A percentile compares a stretch with the other conserved stretches of the same genome.
Conservation (phyloP, 1,140 invertebrate genomes). For the Drosophila trapezifrons region DNA sequence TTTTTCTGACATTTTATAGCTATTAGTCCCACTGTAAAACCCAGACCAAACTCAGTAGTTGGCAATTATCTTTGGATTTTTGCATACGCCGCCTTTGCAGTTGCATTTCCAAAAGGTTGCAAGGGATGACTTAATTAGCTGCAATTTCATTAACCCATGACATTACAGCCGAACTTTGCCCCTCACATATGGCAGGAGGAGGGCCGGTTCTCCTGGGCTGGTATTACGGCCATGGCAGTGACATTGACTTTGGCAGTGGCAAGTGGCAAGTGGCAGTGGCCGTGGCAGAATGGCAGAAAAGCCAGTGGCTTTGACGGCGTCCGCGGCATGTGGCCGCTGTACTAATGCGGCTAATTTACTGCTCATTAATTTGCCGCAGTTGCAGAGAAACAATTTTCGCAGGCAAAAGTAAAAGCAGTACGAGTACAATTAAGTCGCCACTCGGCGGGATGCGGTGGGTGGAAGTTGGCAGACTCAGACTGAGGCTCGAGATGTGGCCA, state of each 20-base stretch:
- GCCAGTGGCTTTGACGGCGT: conserved; percentile 30
- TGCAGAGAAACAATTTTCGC: conserved; percentile 71
- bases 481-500: conserved; percentile 46
- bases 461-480: conserved; percentile 4
- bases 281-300: conserved; percentile 24
- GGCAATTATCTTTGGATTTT: conserved; percentile 22
- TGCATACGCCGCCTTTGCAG: conserved; percentile 24
- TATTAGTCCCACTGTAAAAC: conserved; percentile 36
- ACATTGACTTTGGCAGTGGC: conserved; percentile 11
- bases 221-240: conserved; percentile 2
- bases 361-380: conserved; percentile 78
- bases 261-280: not conserved
- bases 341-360: conserved; percentile 80
- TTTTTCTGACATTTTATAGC: too few relatives aligned
- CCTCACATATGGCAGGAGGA: not conserved
- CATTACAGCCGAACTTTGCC: conserved; percentile 20
- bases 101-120: conserved; percentile 33
- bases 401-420: conserved; percentile 76
- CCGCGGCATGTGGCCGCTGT: conserved; percentile 36
- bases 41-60: not conserved
- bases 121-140: conserved; percentile 47
- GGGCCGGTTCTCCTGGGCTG: too few relatives aligned
- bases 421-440: conserved; percentile 60
- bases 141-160: conserved; percentile 41
- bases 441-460: conserved; percentile 8